These are phyloP conservation scores for Pterois miles DNA, from an alignment of 2,797 vertebrate species.

Conservation along the genomic window DNA sequence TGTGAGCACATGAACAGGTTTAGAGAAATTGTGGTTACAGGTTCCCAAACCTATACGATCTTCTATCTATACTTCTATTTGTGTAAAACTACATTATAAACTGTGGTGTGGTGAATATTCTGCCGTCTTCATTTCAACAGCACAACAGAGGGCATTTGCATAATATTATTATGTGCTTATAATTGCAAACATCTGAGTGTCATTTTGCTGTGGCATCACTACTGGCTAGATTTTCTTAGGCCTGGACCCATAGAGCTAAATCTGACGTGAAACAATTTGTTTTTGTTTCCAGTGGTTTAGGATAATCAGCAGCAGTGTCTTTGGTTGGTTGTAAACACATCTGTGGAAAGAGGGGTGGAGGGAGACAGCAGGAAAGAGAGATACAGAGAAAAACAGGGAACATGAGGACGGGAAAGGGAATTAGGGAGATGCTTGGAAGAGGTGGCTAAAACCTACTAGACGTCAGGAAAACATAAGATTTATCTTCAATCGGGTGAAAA, in stretches of 20 bases:
- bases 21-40: no score
- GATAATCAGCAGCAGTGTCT: conserved; percentile 49
- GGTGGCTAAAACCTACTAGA: conserved; percentile 49
- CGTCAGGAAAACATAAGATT: conserved; percentile 57
- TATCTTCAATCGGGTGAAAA: conserved; percentile 60
- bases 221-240: conserved; percentile 27
- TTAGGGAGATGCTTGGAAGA: conserved; percentile 42
- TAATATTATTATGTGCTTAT: conserved; percentile 48
- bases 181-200: conserved; percentile 45
- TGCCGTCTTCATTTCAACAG: conserved; percentile 37
- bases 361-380: conserved; percentile 4
- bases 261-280: conserved; percentile 54
- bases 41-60: no score
- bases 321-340: conserved; percentile 25
- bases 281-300: conserved; percentile 51
- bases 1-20: neutral
- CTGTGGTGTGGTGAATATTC: no score
- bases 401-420: conserved; percentile 4
- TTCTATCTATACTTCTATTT: no score
- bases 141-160: conserved; percentile 48
- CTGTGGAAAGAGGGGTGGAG: neutral
- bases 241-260: conserved; percentile 24
- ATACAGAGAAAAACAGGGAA: conserved; percentile 16
- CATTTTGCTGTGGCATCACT: conserved; percentile 27
- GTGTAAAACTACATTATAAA: no score